phyloP scores from a whole-genome alignment of 2,888 invertebrate species.

The Melinaea menophilus region DNA sequence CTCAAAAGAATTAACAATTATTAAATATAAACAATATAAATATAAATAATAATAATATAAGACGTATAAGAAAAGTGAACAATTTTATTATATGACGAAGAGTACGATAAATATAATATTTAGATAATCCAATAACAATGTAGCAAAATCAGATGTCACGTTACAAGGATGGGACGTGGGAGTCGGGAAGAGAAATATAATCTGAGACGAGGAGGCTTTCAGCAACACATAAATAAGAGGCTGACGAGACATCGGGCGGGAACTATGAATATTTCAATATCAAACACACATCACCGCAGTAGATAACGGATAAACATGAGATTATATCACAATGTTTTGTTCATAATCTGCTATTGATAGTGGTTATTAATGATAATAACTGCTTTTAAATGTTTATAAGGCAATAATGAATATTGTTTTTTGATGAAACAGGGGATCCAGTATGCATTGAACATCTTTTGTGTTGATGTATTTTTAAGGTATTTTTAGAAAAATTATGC shows the following conservation, averaged over 20 bases:
- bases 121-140: constrained; percentile 5
- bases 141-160: constrained; percentile 4
- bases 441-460: no score
- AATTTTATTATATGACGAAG: constrained; percentile 1
- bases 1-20: not conserved
- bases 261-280: constrained; percentile 20
- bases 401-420: no score
- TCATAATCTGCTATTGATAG: not conserved
- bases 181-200: constrained; percentile 14
- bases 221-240: constrained; percentile 25
- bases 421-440: no score
- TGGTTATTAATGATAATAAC: no score
- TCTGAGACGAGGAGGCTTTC: constrained; percentile 19
- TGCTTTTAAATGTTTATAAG: no score
- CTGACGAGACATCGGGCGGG: constrained; percentile 30
- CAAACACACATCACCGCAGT: constrained; percentile 10
- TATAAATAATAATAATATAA: no score
- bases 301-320: not conserved
- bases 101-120: constrained; percentile 1
- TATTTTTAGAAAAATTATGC: no score
- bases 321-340: not conserved
- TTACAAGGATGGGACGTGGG: not conserved
- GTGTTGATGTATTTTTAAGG: no score
- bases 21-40: no score
- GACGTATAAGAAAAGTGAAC: not conserved